Base-by-base conservation (phyloP, 2,888 invertebrate species). In the Beris chalybata region DNA sequence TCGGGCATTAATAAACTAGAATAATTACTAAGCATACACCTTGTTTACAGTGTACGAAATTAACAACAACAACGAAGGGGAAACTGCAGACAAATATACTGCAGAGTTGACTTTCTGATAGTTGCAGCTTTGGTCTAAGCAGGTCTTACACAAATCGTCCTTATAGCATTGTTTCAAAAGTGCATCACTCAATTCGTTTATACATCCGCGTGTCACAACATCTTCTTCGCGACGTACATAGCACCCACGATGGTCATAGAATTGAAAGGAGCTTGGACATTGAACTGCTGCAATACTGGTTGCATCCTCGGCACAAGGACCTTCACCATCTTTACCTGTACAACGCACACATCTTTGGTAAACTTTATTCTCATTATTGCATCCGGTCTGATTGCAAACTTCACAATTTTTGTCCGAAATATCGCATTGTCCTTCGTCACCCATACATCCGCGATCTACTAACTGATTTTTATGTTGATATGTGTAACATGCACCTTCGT, bases 281-380 rank as follows among this genome's bases (percentile, higher is more conserved):
- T 56, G 67, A 4, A 50, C 64, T 3, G 69, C 29, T 5, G 47
- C 38, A 13, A 71, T 66, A 1, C 63, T 69, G 5, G 64, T 30
- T 1, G 70, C 70, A 1, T 48, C 47, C 22, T 31, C 32, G 7
- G 45, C 56, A 32, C 73, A 73, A 12, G 57, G 66, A 3, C n/a
- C 22, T 54, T 69, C 55, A 1, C 45, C 69, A 2, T 61, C 48
- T 30, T 32, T 12, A 4, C 55, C 52, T 31, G 52, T 58, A 59
- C 73, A 73, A 45, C 71, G 72, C 53, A 73, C 48, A 29, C 73
- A 73, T 12, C 68, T 45, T 59, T 73, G 71, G 12, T 29, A 52
- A 11, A 67, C 59, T 13, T 13, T 15, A n/a, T 50, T 61, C 4
- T 3, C 50, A 5, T 32, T 61, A 29, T 61, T 61, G 38, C 61